Base-by-base conservation (phyloP, 2,888 invertebrate species). In the Antheraea yamamai region DNA sequence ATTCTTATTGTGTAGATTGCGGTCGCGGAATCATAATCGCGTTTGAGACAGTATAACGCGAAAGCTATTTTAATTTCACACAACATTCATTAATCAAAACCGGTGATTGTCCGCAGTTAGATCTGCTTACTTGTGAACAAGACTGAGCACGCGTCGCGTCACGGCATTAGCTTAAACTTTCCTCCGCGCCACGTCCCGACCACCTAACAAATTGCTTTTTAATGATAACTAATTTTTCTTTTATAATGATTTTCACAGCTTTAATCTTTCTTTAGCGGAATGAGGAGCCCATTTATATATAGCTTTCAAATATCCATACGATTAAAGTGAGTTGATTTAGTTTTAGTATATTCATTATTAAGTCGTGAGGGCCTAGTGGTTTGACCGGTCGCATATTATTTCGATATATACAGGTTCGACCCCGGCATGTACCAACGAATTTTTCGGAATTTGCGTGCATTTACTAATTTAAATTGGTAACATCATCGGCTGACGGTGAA, bases 171-270 rank as follows among this genome's bases (percentile, higher is more conserved):
- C 76, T 77, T 74, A 75, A 85, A 88, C 89, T 89, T 89, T 90
- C 90, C 87, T 90, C 84, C 77, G 78, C 76, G 75, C 75, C 75
- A 76, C 81, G 75, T 77, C 79, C 81, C 78, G 81, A 82, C 81
- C 81, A 84, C 82, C 87, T 88, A 87, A 91, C 88, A 90, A 89
- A 91, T 91, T 86, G 87, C 88, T 87, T 89, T 89, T 89, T 91
- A 91, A 92, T 91, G 88, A 88, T 84, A 80, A 82, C 83, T 89
- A 90, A 91, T 89, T 88, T 87, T 88, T 86, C 85, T 85, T 82
- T 86, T 82, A 82, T 47, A 80, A 81, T 84, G 79, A 87, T 85
- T 84, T 81, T 76, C 83, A 80, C 79, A 77, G 81, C 79, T 85
- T 80, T 79, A 82, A 77, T 74, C 75, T 78, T 79, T 79, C 80